Conservation (phyloP, 2,113 vertebrate species). For the Elachura formosa region DNA sequence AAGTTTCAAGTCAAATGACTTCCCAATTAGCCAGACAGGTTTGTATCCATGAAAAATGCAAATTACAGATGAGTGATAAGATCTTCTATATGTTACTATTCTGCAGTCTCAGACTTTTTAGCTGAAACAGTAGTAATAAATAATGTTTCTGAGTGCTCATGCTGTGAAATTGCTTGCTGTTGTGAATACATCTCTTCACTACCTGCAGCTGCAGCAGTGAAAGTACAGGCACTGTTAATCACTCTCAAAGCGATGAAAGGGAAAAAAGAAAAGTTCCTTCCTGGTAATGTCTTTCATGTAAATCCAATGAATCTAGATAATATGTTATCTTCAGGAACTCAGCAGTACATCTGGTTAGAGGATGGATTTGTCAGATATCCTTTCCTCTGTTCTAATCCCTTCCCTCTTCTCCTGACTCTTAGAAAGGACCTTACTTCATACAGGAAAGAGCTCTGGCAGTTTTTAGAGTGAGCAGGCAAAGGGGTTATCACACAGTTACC, state of each 20-base stretch:
- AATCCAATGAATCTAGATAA: neutral
- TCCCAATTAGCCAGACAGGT: conserved; percentile 10
- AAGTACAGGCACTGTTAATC: neutral
- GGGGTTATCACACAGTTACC: fast-evolving
- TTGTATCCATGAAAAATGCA: conserved; percentile 22
- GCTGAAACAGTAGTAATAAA: neutral
- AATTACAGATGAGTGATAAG: conserved; percentile 20
- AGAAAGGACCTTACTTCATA: neutral
- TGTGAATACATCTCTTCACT: conserved; percentile 17
- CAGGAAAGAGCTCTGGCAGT: neutral
- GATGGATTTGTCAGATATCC: neutral
- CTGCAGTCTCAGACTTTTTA: conserved; percentile 34
- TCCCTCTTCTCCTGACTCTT: neutral
- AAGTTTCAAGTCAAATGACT: conserved; percentile 13
- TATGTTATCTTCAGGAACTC: neutral
- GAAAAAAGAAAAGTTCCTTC: neutral
- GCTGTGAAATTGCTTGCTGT: conserved; percentile 30
- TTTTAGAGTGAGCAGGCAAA: neutral
- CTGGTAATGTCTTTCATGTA: neutral
- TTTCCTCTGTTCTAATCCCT: neutral
- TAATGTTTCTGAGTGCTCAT: neutral
- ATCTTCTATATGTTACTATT: neutral
- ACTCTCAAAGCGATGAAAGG: neutral
- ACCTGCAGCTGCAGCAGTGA: neutral
- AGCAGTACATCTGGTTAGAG: neutral